A percentile compares a stretch with the other conserved stretches of the same genome.
phyloP scores from a whole-genome alignment of 2,888 invertebrate species.

The Selenia dentaria region DNA sequence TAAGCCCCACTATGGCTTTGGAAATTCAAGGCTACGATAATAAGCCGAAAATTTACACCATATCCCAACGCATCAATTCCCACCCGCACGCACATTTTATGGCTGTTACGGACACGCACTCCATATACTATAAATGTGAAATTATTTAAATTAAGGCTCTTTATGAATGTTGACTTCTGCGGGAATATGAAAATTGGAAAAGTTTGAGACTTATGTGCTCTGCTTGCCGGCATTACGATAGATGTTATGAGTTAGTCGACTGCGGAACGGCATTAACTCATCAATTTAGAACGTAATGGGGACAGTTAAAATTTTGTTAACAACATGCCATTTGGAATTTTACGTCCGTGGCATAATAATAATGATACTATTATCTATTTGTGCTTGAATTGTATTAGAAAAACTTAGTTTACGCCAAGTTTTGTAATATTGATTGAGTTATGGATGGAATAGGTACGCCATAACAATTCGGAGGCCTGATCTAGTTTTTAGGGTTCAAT shows the following conservation, averaged over 20 bases:
- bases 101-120: slow-evolving; percentile 66
- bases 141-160: slow-evolving; percentile 68
- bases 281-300: slow-evolving; percentile 16
- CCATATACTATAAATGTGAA: slow-evolving; percentile 62
- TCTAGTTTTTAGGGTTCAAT: too few species aligned
- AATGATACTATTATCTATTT: slow-evolving; percentile 1
- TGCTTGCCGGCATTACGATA: slow-evolving; percentile 33
- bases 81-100: slow-evolving; percentile 68
- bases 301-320: slow-evolving; percentile 19
- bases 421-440: neutral
- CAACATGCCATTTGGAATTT: slow-evolving; percentile 18
- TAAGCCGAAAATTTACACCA: slow-evolving; percentile 69
- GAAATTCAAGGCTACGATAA: slow-evolving; percentile 65
- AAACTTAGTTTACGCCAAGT: neutral
- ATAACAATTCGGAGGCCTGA: too few species aligned
- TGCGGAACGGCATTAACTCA: slow-evolving; percentile 17
- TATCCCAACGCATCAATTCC: slow-evolving; percentile 67
- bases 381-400: neutral
- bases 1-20: slow-evolving; percentile 49
- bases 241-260: slow-evolving; percentile 35
- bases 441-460: neutral
- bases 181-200: slow-evolving; percentile 62
- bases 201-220: slow-evolving; percentile 50
- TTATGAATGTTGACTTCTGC: slow-evolving; percentile 58
- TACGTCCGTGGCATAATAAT: slow-evolving; percentile 1